Conservation (phyloP, 2,888 invertebrate species). For the Proisotoma minuta region DNA sequence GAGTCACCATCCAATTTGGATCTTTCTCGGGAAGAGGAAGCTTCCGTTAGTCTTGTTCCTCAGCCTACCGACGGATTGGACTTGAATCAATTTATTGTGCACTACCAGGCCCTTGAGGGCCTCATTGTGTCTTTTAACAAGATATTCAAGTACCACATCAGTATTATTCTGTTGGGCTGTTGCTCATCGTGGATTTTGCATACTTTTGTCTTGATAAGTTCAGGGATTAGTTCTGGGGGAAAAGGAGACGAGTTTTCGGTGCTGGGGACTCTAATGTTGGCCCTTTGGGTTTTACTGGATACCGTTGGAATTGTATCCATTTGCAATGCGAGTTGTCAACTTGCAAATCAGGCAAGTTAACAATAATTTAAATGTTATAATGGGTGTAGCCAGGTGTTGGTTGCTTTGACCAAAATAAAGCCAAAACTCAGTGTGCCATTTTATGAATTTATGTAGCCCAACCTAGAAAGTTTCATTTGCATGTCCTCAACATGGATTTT, state of each 20-base stretch:
- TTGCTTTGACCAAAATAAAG: too few relatives aligned
- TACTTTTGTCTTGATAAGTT: not conserved
- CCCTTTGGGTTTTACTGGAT: not conserved
- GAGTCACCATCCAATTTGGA: too few relatives aligned
- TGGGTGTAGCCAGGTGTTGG: not conserved
- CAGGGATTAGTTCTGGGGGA: not conserved
- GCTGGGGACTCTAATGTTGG: not conserved
- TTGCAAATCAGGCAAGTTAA: not conserved
- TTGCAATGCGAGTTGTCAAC: slow-evolving; percentile 3
- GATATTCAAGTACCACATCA: slow-evolving; percentile 4
- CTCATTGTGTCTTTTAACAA: not conserved
- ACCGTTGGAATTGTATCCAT: not conserved
- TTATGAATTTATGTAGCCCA: too few relatives aligned
- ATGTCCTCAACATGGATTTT: too few relatives aligned
- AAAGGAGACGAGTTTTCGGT: too few relatives aligned
- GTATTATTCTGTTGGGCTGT: not conserved
- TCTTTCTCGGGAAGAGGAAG: too few relatives aligned
- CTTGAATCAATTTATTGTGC: too few relatives aligned
- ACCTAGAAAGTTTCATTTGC: too few relatives aligned
- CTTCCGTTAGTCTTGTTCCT: too few relatives aligned
- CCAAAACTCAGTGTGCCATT: too few relatives aligned
- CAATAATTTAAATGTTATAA: not conserved
- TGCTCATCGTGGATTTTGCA: slow-evolving; percentile 1
- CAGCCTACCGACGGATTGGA: too few relatives aligned
- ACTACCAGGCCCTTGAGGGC: too few relatives aligned